phyloP scores from a whole-genome alignment of 1,140 invertebrate species.

The Saccostrea echinata region DNA sequence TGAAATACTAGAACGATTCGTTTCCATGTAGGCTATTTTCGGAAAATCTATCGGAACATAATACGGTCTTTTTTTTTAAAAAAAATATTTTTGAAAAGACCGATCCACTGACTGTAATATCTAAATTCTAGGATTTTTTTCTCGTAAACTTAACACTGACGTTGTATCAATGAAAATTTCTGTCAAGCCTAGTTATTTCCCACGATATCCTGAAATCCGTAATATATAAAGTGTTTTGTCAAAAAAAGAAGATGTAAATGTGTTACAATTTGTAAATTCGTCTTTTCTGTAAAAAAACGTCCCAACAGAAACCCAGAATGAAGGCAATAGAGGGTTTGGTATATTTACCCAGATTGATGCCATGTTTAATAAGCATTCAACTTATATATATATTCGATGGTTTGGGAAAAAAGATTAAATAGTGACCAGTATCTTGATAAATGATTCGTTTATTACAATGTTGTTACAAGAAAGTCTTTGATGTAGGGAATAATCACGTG shows the following conservation, averaged over 20 bases:
- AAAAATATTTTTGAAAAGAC: too few species aligned
- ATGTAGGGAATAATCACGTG: constrained; percentile 1
- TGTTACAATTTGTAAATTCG: not conserved
- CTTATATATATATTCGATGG: not conserved
- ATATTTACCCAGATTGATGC: not conserved
- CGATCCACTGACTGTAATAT: too few species aligned
- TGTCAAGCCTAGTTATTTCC: too few species aligned
- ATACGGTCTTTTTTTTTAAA: too few species aligned
- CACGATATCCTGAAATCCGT: not conserved
- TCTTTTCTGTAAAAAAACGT: not conserved
- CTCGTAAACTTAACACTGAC: too few species aligned
- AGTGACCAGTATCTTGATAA: not conserved
- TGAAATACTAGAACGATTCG: too few species aligned
- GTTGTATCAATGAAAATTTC: too few species aligned
- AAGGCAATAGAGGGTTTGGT: not conserved
- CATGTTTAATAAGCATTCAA: not conserved
- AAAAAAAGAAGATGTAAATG: not conserved
- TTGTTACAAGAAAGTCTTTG: not conserved
- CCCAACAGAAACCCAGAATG: not conserved
- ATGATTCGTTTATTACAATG: not conserved
- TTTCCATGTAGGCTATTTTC: too few species aligned
- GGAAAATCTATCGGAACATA: too few species aligned
- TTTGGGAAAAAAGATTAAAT: not conserved
- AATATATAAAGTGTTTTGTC: not conserved
- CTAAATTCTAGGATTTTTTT: too few species aligned